These are phyloP conservation scores for Hedychridium roseum DNA, from an alignment of 2,888 invertebrate species.

Conservation along the genomic window DNA sequence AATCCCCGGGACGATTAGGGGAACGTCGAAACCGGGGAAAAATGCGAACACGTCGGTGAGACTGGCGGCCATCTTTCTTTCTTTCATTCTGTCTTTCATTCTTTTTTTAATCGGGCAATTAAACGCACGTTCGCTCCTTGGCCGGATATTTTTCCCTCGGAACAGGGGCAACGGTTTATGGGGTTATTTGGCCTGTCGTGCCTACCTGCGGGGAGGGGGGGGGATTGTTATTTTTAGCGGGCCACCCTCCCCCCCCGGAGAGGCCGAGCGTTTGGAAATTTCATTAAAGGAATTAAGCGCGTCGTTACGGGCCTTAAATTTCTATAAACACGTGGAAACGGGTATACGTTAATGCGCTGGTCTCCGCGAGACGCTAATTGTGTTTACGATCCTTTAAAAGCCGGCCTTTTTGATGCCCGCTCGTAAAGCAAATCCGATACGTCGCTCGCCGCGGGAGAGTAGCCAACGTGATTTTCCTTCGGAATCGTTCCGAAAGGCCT, in stretches of 20 bases:
- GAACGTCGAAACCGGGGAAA: too few species aligned
- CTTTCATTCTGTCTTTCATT: too few species aligned
- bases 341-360: constrained; percentile 24
- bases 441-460: too few species aligned
- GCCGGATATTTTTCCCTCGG: background rate
- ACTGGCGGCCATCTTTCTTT: too few species aligned
- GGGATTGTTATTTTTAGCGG: too few species aligned
- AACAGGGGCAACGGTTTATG: background rate
- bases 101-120: too few species aligned
- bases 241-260: too few species aligned
- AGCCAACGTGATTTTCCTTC: too few species aligned
- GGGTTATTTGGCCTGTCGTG: background rate
- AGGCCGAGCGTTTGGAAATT: constrained; percentile 50
- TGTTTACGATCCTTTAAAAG: constrained; percentile 49
- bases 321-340: constrained; percentile 45
- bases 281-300: constrained; percentile 54
- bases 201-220: background rate
- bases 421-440: constrained; percentile 27
- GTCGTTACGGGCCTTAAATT: constrained; percentile 52
- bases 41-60: too few species aligned
- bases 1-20: too few species aligned
- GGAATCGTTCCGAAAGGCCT: too few species aligned
- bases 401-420: constrained; percentile 32
- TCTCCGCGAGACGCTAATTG: constrained; percentile 50
- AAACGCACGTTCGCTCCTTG: background rate